Conservation (phyloP, 1,140 invertebrate species). For the Medauroidea extradentata region DNA sequence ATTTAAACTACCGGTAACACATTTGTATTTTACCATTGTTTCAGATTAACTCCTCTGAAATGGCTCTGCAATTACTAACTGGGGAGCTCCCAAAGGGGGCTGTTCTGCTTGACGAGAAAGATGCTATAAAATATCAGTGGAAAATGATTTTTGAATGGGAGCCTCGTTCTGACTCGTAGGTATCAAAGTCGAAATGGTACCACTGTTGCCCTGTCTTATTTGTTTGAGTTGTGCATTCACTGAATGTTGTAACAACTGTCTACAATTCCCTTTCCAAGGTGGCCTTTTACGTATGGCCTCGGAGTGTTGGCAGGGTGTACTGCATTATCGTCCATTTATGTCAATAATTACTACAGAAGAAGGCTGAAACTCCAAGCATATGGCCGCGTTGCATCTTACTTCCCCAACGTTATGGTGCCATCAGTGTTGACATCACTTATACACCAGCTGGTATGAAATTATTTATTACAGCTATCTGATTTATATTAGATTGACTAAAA, state of each 20-base stretch:
- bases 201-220: too few species aligned
- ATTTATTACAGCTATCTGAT: too few species aligned
- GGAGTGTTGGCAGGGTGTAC: neutral
- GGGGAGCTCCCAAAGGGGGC: neutral
- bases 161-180: conserved; percentile 33
- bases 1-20: too few species aligned
- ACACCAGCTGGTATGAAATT: conserved; percentile 27
- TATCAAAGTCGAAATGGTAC: neutral
- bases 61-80: neutral
- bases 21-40: too few species aligned
- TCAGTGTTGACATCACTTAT: neutral
- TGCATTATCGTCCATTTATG: conserved; percentile 11
- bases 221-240: too few species aligned
- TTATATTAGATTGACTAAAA: too few species aligned
- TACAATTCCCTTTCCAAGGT: neutral
- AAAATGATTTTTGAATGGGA: conserved; percentile 25
- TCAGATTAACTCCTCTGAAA: neutral
- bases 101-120: neutral
- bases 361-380: conserved; percentile 30
- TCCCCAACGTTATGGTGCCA: conserved; percentile 17
- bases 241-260: neutral
- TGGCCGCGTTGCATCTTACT: conserved; percentile 20
- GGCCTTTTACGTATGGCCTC: conserved; percentile 4
- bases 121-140: conserved; percentile 22
- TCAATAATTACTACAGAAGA: conserved; percentile 32